These are phyloP conservation scores for Toxostoma redivivum DNA, from an alignment of 2,113 vertebrate genomes.

Conservation along the genomic window DNA sequence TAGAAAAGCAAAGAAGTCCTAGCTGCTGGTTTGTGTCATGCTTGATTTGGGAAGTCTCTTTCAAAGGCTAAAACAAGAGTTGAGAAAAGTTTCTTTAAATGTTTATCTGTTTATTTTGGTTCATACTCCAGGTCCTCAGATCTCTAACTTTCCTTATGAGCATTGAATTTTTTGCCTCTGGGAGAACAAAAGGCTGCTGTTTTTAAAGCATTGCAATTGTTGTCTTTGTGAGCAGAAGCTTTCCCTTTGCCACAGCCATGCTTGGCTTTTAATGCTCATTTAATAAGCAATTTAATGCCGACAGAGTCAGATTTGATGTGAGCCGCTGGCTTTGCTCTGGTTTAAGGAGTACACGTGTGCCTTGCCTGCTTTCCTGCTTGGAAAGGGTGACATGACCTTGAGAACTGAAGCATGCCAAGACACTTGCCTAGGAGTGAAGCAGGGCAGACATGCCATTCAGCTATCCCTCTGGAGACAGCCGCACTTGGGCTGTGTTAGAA, in stretches of 20 bases:
- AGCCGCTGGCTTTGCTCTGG: neutral
- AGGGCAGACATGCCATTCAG: neutral
- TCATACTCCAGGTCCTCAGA: neutral
- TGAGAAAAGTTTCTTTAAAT: neutral
- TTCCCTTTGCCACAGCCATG: neutral
- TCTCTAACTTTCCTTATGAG: neutral
- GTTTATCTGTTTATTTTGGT: neutral
- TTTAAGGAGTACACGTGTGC: neutral
- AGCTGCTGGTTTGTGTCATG: neutral
- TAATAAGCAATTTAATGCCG: neutral
- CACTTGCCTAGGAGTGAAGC: neutral
- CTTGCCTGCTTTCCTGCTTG: neutral
- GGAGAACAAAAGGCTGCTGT: neutral
- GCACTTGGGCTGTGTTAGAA: constrained; percentile 37
- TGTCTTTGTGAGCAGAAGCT: neutral
- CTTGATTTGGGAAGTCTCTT: neutral
- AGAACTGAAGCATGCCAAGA: neutral
- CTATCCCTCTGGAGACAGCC: neutral
- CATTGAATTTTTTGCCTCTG: neutral
- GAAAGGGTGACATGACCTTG: neutral
- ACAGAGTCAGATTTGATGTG: neutral
- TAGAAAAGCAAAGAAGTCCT: neutral
- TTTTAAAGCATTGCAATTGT: neutral
- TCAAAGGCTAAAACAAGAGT: neutral
- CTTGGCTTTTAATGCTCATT: neutral